phyloP scores from a whole-genome alignment of 1,140 invertebrate species.

The Triops longicaudatus region DNA sequence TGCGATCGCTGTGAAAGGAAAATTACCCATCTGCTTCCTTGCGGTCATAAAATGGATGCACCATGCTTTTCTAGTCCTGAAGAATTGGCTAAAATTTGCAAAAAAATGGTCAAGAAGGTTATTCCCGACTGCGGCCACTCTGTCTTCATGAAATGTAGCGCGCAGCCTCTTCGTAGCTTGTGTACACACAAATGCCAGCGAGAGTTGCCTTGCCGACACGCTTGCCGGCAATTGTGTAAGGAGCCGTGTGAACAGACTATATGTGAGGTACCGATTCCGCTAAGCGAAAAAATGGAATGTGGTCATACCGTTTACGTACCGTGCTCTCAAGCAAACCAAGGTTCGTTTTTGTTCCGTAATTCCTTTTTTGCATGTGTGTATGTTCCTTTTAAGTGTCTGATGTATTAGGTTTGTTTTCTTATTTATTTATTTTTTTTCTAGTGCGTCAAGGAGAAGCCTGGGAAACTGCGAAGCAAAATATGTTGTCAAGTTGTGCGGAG shows the following conservation, averaged over 20 bases:
- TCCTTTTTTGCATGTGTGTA: too few species aligned
- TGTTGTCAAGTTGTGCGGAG: slow-evolving; percentile 39
- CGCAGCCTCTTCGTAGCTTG: neutral
- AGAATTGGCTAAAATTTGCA: slow-evolving; percentile 14
- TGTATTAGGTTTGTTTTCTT: too few species aligned
- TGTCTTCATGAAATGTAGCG: neutral
- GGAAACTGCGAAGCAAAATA: slow-evolving; percentile 17
- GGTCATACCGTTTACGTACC: neutral
- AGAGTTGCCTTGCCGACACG: neutral
- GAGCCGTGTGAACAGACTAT: neutral
- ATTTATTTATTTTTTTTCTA: too few species aligned
- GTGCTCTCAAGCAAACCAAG: neutral
- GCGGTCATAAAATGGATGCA: slow-evolving; percentile 14
- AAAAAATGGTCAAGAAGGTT: neutral
- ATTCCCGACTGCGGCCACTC: slow-evolving; percentile 17
- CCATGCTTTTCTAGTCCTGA: slow-evolving; percentile 20
- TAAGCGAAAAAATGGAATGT: neutral
- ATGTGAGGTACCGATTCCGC: neutral
- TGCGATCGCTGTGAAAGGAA: slow-evolving; percentile 20
- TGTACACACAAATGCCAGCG: neutral
- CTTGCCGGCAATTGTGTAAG: neutral
- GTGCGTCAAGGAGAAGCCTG: neutral
- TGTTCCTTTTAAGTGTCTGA: too few species aligned
- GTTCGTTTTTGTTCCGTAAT: neutral
- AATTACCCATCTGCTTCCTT: slow-evolving; percentile 12